Evolutionary conservation across 2,113 vertebrate genomes (phyloP), one percentile per base, ranked within the genome.

Genomic region (Mastomys coucha): DNA sequence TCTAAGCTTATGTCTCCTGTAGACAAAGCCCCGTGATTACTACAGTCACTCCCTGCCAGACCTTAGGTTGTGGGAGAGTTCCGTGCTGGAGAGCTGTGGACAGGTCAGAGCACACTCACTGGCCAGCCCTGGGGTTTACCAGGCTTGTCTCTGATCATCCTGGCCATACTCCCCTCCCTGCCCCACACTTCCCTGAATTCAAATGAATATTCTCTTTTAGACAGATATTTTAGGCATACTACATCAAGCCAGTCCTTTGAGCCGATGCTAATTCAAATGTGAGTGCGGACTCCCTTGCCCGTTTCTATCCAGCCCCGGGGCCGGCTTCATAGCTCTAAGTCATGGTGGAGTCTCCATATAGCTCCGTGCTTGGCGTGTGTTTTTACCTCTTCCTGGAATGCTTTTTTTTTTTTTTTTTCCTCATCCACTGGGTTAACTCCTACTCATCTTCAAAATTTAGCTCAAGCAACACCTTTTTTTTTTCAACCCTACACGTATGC

Each of bases 401-500:
- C 97, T 76, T 95, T 94, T 86, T 95, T 88, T 91, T 60, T 13
- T 93, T 86, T 95, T 88, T 92, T 53, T 7, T 0, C 20, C 96
- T 84, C 69, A 95, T 89, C 88, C 69, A 97, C 93, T 93, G 89
- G 92, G 95, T 91, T 96, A 97, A 98, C 97, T 97, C 98, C 96
- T 51, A 97, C 97, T 95, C 96, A 87, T 89, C 92, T 94, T 97
- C 98, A 98, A 97, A 98, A 97, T 97, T 97, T 97, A 98, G 96
- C 96, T 98, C 97, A 96, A 97, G 97, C 96, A 97, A 97, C 97
- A 97, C 97, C 87, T 97, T 97, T 97, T 97, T 97, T 96, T 96
- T 92, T 86, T 51, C 1, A 96, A 89, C 97, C 91, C 97, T 95
- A 97, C 94, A 97, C 89, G 85, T 92, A 94, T 97, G 95, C 97